phyloP scores from a whole-genome alignment of 2,113 vertebrate species.

The Monarcha castaneiventris region DNA sequence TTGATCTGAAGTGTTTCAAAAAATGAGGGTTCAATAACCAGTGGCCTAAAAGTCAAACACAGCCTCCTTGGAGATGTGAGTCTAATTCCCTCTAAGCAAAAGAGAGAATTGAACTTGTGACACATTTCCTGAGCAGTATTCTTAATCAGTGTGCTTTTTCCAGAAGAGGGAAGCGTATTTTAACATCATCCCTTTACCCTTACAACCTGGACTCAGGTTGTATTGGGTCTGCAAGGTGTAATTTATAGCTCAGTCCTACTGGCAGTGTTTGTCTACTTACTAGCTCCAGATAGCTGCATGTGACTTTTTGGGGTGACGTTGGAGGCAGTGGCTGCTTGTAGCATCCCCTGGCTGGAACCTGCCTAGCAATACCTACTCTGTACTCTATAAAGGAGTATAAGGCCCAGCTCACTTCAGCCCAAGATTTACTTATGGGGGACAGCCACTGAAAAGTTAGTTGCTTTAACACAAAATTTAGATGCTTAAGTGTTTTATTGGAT shows the following conservation, averaged over 20 bases:
- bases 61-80: background rate
- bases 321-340: background rate
- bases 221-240: background rate
- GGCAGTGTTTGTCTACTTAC: background rate
- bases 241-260: background rate
- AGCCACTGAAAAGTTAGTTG: background rate
- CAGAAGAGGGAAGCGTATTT: background rate
- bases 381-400: background rate
- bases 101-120: background rate
- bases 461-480: constrained; percentile 22
- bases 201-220: accelerated
- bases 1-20: background rate
- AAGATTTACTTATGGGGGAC: background rate
- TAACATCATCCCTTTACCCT: background rate
- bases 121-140: background rate
- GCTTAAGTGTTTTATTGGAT: constrained; percentile 28
- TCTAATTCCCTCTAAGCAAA: background rate
- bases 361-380: background rate
- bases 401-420: background rate
- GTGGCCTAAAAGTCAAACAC: background rate
- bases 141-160: background rate
- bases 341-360: background rate
- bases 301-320: background rate
- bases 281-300: background rate
- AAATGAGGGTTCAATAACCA: background rate